These are phyloP conservation scores for Spinus olivaceus DNA, from an alignment of 2,797 vertebrate species.

Conservation along the genomic window DNA sequence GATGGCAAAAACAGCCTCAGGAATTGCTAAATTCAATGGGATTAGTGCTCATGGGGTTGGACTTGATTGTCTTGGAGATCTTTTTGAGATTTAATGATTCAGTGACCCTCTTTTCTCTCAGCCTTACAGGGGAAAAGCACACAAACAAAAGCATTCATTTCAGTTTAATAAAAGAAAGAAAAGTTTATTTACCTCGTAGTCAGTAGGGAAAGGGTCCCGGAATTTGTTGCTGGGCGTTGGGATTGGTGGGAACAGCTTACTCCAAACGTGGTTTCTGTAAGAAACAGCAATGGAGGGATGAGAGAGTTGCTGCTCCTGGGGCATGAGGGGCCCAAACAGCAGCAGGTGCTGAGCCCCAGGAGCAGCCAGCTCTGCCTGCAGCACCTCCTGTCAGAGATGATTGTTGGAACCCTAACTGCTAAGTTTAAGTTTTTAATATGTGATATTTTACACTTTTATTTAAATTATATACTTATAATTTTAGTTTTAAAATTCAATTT, in stretches of 20 bases:
- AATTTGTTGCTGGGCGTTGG: constrained; percentile 68
- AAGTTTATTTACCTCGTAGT: constrained; percentile 48
- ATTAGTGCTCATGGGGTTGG: background rate
- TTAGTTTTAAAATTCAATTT: background rate
- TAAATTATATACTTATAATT: background rate
- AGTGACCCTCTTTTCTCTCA: accelerated
- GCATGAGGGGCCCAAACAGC: accelerated
- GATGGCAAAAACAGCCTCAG: background rate
- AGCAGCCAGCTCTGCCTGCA: background rate
- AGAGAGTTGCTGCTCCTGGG: background rate
- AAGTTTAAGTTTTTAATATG: background rate
- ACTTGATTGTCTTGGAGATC: background rate
- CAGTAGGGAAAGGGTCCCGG: constrained; percentile 16
- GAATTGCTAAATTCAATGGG: background rate
- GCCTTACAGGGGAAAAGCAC: background rate
- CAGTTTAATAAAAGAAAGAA: background rate
- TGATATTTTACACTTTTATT: background rate
- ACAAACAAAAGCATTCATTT: background rate
- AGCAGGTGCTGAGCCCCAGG: background rate
- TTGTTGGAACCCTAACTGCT: background rate
- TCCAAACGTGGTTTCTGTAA: constrained; percentile 62
- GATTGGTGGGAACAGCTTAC: constrained; percentile 68
- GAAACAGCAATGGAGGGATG: background rate
- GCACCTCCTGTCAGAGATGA: accelerated
- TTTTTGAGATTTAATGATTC: background rate